Evolutionary conservation across 2,888 invertebrate genomes (phyloP), one percentile per base, ranked within the genome.

Genomic region (Archips xylosteana): DNA sequence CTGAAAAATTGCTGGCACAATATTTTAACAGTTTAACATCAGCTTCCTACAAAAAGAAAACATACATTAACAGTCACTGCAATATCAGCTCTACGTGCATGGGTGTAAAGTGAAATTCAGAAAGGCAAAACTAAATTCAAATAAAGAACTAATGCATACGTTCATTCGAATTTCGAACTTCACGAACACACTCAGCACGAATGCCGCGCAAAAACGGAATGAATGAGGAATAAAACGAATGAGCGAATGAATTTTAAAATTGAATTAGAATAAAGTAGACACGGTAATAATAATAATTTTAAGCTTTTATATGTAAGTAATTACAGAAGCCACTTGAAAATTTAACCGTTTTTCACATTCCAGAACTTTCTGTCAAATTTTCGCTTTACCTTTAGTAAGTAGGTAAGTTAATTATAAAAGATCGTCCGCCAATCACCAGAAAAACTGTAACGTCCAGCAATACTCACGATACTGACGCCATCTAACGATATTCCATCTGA

Each of bases 161-260:
- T 68, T 47, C 63, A 68, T 73, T 73, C 68, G 63, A 73, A 73
- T 68, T 68, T 68, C 39, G 68, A 73, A 73, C 63, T 73, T 73
- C 49, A 34, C 62, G 63, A 68, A 73, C 73, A 71, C 60, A 65
- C 51, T 51, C 65, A 12, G 39, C 62, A 51, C 54, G 60, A 60
- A 51, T 42, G 47, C 51, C 54, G 62, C 47, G 57, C 47, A 54
- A 9, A 63, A 69, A 63, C 68, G 63, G 63, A 60, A 73, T 59
- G 63, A 72, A 72, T 72, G 72, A 69, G 59, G 32, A 68, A 64
- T 63, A 69, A 49, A 69, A 68, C 63, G 54, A 42, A 51, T 32
- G 67, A 67, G 57, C 39, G 63, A 73, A 67, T 73, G 67, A 73
- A 68, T 73, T 73, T 62, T 63, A 32, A 63, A 73, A 73, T 73